Base-by-base conservation (phyloP, 1,140 invertebrate species). In the Drosophila ambigua region DNA sequence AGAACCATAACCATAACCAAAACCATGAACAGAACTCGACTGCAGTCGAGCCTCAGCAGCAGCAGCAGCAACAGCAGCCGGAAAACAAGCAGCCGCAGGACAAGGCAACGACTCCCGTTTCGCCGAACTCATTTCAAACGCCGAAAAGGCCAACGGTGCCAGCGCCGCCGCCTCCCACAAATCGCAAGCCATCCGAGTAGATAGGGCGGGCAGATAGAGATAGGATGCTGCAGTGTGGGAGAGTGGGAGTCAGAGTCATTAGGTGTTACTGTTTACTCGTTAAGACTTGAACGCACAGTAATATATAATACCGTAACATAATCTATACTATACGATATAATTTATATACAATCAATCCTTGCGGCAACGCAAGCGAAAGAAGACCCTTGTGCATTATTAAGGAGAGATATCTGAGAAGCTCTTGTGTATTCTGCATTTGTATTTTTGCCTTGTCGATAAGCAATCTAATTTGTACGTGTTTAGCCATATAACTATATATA, bases 131-230 rank as follows among this genome's bases (percentile, higher is more conserved):
- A 67, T 90, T 91, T 71, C 77, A 91, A 45, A 91, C 85, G 62
- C 88, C 88, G 44, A 91, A 91, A 64, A 74, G 90, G 67, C 90
- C 90, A 55, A 91, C 90, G 57, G 90, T 91, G 65, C 90, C 90
- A 71, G 90, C 90, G 64, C 90, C 90, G 35, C 90, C 90, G 20
- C 90, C 90, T 35, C 90, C 90, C n/a, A 88, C 84, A 77, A 72
- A 77, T 69, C 79, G 82, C 57, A 88, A 88, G 52, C 67, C 55
- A 46, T 54, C 61, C 55, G 83, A 88, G 49, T 88, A 88, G 50
- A 55, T 41, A 16, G 15, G 2, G n/a, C 15, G 5, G 15, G 15
- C 15, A 23, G 16, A 11, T 23, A 16, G 13, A 11, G 51, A 53
- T 5, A 15, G 9, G 48, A 2, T 35, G 31, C n/a, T 31, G 31